phyloP scores from a whole-genome alignment of 2,113 vertebrate genomes.

The Oryzias curvinotus region DNA sequence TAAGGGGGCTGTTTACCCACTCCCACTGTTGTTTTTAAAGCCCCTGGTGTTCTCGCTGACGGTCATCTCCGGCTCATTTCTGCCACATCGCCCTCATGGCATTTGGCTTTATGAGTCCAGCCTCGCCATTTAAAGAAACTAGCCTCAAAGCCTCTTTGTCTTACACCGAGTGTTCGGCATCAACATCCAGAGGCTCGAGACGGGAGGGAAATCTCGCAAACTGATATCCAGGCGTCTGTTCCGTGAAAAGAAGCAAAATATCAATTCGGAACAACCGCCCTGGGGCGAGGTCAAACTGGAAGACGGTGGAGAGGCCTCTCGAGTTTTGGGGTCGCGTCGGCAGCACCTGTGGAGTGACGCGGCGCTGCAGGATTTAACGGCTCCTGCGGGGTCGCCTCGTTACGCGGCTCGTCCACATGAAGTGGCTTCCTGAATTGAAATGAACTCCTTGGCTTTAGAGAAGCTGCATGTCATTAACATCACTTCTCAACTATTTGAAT shows the following conservation, averaged over 20 bases:
- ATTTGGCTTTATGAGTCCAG: constrained; percentile 31
- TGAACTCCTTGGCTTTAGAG: constrained; percentile 21
- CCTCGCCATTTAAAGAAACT: constrained; percentile 7
- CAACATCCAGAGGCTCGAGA: constrained; percentile 4
- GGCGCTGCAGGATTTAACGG: background rate
- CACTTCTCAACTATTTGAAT: constrained; percentile 44
- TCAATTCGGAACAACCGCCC: too few species aligned
- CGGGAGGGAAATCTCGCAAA: background rate
- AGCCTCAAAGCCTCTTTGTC: background rate
- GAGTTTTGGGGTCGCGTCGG: background rate
- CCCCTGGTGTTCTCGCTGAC: background rate
- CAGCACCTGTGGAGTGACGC: background rate
- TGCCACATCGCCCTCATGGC: constrained; percentile 26
- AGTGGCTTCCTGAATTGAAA: constrained; percentile 29
- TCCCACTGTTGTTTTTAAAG: background rate
- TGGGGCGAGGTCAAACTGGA: too few species aligned
- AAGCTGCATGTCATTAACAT: constrained; percentile 21
- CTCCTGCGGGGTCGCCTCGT: background rate
- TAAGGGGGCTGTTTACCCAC: background rate
- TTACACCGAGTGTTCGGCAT: constrained; percentile 2
- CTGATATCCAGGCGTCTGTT: too few species aligned
- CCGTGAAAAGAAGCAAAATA: too few species aligned
- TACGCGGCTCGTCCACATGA: constrained; percentile 9
- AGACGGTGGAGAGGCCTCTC: too few species aligned
- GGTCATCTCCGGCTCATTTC: constrained; percentile 9